Evolutionary conservation across 2,797 vertebrate species (phyloP).

Genomic region (Otolemur crassicaudatus): DNA sequence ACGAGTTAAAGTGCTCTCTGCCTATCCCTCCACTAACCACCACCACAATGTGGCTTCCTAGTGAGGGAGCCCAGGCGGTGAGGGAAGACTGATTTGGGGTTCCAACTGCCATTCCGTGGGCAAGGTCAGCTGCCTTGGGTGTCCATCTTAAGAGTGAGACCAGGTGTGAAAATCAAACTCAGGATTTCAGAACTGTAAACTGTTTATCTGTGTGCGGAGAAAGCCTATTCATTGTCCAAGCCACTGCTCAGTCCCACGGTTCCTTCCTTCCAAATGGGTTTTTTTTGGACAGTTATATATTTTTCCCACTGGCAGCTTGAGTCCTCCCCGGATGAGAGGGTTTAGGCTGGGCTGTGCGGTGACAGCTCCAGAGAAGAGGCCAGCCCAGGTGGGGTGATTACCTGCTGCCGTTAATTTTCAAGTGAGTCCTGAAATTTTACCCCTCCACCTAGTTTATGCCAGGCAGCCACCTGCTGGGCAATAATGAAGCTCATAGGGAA

Average conservation of each 20-base stretch:
- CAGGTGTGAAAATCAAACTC: constrained; percentile 64
- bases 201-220: constrained; percentile 44
- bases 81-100: not conserved
- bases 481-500: constrained; percentile 76
- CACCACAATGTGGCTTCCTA: rapidly evolving
- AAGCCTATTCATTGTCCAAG: constrained; percentile 42
- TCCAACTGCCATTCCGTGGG: not conserved
- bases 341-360: constrained; percentile 86
- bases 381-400: constrained; percentile 85
- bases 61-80: rapidly evolving
- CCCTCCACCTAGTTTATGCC: constrained; percentile 81
- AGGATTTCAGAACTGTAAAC: constrained; percentile 73
- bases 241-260: not conserved
- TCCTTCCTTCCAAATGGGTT: constrained; percentile 74
- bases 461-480: constrained; percentile 81
- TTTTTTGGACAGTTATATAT: not conserved
- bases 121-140: not conserved
- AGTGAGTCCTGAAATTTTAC: constrained; percentile 84
- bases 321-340: constrained; percentile 82
- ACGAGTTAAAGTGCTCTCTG: not conserved
- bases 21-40: not conserved
- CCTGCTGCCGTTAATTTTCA: constrained; percentile 82
- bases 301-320: constrained; percentile 6
- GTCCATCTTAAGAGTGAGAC: not conserved
- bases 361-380: constrained; percentile 86